phyloP scores from a whole-genome alignment of 1,140 invertebrate species.

The Brachionus rubens region DNA sequence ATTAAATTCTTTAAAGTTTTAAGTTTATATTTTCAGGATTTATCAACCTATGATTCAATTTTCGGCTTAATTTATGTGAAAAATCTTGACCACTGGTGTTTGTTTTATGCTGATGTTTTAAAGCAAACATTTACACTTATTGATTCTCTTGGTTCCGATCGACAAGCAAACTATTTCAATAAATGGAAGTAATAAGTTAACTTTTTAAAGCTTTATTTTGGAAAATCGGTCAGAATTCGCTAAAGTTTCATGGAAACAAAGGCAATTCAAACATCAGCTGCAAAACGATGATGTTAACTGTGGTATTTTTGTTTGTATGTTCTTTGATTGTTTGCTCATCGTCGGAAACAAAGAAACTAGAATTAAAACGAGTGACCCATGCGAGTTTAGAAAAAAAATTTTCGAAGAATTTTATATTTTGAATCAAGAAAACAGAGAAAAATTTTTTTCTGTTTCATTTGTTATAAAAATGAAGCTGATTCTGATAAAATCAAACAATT shows the following conservation, averaged over 20 bases:
- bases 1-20: neutral
- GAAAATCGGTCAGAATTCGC: neutral
- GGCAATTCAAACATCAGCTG: neutral
- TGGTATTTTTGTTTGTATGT: neutral
- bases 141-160: neutral
- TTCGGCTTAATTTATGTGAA: neutral
- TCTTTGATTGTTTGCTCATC: neutral
- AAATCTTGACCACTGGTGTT: neutral
- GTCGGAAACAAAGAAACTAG: neutral
- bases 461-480: constrained; percentile 4
- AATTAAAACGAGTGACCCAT: neutral
- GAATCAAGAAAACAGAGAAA: neutral
- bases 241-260: neutral
- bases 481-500: neutral
- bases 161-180: neutral
- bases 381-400: neutral
- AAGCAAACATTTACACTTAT: neutral
- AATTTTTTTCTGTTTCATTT: constrained; percentile 10
- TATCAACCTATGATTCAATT: neutral
- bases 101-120: constrained; percentile 4
- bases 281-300: neutral
- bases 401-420: neutral
- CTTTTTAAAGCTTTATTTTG: neutral
- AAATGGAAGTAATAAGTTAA: neutral
- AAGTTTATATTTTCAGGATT: constrained; percentile 5